phyloP scores from a whole-genome alignment of 1,140 invertebrate genomes.

The Drosophila oshimai region DNA sequence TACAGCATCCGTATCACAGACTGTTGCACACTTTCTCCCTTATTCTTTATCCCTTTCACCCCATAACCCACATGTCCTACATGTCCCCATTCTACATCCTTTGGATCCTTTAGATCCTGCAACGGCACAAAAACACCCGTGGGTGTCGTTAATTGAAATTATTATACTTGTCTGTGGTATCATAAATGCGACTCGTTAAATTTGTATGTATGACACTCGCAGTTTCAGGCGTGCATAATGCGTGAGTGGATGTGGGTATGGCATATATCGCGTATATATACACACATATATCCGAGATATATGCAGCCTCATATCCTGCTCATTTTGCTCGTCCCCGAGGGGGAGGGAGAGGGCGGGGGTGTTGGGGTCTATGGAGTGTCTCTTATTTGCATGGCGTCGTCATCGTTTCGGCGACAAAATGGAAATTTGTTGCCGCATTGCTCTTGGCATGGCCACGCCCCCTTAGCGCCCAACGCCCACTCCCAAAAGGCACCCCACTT shows the following conservation, averaged over 20 bases:
- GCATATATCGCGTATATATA: neutral
- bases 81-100: neutral
- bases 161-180: slow-evolving; percentile 81
- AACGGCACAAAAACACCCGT: slow-evolving; percentile 62
- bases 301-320: slow-evolving; percentile 54
- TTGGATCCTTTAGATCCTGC: slow-evolving; percentile 10
- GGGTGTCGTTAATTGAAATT: slow-evolving; percentile 81
- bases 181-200: slow-evolving; percentile 81
- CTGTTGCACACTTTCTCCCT: slow-evolving; percentile 1
- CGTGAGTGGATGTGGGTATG: slow-evolving; percentile 13
- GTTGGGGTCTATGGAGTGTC: slow-evolving; percentile 51
- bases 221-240: slow-evolving; percentile 25
- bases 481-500: neutral
- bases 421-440: slow-evolving; percentile 76
- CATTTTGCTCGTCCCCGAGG: slow-evolving; percentile 31
- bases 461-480: neutral
- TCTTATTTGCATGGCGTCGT: slow-evolving; percentile 71
- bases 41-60: neutral
- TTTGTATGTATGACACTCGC: slow-evolving; percentile 79
- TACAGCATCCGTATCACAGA: neutral
- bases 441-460: slow-evolving; percentile 48
- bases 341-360: too few relatives aligned
- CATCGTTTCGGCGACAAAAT: slow-evolving; percentile 61
- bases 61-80: neutral
- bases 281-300: slow-evolving; percentile 13